Conservation (phyloP, 1,140 invertebrate species). For the Vanessa atalanta region DNA sequence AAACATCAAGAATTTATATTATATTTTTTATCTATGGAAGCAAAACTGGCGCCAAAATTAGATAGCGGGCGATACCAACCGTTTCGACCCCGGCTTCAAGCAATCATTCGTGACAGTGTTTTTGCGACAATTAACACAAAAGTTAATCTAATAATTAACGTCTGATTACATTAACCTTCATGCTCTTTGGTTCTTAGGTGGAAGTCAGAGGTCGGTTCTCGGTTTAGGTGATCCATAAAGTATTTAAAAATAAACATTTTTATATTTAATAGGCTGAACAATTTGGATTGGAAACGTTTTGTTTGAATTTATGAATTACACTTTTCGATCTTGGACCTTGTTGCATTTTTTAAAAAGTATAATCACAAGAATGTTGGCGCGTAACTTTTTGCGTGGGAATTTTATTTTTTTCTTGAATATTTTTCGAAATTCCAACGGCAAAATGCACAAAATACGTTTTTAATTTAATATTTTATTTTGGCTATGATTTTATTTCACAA, state of each 20-base stretch:
- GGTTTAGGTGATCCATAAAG: not conserved
- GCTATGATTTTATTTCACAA: no score
- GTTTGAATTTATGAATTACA: not conserved
- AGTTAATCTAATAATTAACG: conserved; percentile 5
- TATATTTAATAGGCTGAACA: not conserved
- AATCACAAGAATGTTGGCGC: not conserved
- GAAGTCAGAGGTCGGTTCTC: conserved; percentile 9
- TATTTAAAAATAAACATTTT: not conserved
- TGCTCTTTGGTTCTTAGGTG: not conserved
- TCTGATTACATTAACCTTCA: conserved; percentile 11
- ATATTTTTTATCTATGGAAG: not conserved
- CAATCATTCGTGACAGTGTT: conserved; percentile 3
- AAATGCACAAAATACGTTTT: no score
- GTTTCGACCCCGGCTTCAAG: not conserved
- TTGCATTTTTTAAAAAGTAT: not conserved
- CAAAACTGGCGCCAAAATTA: not conserved
- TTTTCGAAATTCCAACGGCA: no score
- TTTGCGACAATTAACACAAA: conserved; percentile 20
- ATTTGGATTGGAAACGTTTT: not conserved
- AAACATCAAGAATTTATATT: no score
- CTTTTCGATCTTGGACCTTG: not conserved
- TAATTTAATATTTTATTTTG: no score
- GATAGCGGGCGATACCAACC: not conserved
- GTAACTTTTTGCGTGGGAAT: not conserved
- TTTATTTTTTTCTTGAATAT: not conserved